These are phyloP conservation scores for Rana temporaria DNA, from an alignment of 2,113 vertebrate genomes.

Conservation along the genomic window DNA sequence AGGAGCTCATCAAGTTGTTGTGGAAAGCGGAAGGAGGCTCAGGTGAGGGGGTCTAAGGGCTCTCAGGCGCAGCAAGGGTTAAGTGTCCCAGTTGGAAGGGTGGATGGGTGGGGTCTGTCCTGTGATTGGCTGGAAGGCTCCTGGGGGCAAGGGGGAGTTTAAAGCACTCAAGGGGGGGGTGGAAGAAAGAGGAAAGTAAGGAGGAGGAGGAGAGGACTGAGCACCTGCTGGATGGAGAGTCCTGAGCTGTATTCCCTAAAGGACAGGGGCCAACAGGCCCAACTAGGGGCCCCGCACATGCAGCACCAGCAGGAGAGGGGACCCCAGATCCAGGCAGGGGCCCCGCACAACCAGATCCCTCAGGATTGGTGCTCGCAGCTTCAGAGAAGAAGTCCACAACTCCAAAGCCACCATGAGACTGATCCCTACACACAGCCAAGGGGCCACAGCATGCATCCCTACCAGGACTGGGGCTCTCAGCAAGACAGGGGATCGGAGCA, in stretches of 20 bases:
- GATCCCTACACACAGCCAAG: no score
- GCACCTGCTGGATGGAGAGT: background rate
- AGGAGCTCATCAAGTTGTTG: no score
- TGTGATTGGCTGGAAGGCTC: background rate
- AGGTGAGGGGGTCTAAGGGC: no score
- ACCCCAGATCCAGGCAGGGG: background rate
- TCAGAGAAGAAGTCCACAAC: no score
- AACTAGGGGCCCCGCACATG: background rate
- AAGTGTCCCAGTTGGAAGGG: background rate
- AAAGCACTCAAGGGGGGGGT: background rate
- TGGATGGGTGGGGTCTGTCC: background rate
- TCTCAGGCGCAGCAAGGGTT: background rate
- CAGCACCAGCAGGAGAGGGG: background rate
- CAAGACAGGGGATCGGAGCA: no score
- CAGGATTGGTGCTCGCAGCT: background rate
- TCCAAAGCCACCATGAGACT: no score
- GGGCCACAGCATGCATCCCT: no score
- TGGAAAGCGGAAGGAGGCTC: no score
- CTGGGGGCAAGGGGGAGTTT: background rate
- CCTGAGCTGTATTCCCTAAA: background rate
- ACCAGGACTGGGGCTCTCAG: no score
- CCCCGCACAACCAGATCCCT: background rate
- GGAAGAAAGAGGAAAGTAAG: background rate
- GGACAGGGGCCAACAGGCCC: background rate
- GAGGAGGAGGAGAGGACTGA: background rate